A percentile compares a stretch with the other conserved stretches of the same genome.
Evolutionary conservation across 1,140 invertebrate genomes (phyloP).

Genomic region (Acyrthosiphon pisum): DNA sequence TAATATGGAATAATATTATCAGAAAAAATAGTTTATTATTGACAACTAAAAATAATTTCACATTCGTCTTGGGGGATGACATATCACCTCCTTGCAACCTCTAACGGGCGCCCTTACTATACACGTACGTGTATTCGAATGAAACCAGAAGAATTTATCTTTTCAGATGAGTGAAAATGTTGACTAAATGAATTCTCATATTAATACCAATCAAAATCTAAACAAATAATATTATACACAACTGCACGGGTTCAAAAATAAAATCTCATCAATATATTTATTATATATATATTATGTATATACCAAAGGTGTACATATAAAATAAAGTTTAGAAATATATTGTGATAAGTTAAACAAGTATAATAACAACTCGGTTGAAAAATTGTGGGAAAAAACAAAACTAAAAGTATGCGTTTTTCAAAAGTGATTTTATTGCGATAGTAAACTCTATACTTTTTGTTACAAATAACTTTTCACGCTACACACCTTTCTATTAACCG

Average conservation of each 20-base stretch:
- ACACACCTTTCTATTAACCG: background rate
- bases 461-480: constrained; percentile 10
- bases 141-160: background rate
- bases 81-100: too few relatives aligned
- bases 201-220: too few relatives aligned
- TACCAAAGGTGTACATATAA: background rate
- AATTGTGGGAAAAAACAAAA: background rate
- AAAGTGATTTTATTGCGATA: background rate
- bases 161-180: background rate
- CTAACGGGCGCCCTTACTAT: too few relatives aligned
- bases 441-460: background rate
- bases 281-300: too few relatives aligned
- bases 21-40: too few relatives aligned
- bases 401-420: background rate
- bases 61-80: too few relatives aligned
- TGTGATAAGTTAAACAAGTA: background rate
- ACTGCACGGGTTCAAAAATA: too few relatives aligned
- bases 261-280: too few relatives aligned
- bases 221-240: too few relatives aligned
- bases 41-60: too few relatives aligned
- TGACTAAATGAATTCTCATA: background rate
- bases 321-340: background rate
- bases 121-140: background rate
- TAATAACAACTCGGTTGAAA: background rate
- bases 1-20: too few relatives aligned